Percentiles rank a stretch among this genome's conserved stretches.
Conservation (phyloP, 2,113 vertebrate species). For the Rhegmatorhina hoffmannsi region DNA sequence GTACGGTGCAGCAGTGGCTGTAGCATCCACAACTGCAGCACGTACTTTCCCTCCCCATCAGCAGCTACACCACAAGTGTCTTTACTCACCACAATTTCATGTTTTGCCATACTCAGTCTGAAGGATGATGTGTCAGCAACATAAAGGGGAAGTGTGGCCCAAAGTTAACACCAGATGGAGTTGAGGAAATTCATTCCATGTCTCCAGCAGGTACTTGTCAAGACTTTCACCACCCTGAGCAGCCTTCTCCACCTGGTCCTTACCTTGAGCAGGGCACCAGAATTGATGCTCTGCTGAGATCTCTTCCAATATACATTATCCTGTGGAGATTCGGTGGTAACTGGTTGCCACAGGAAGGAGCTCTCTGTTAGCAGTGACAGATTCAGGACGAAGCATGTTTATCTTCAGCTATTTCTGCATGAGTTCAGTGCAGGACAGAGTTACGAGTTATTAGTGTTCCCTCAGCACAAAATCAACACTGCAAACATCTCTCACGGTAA, state of each 20-base stretch:
- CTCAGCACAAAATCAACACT: neutral
- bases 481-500: neutral
- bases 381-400: neutral
- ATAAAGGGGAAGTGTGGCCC: neutral
- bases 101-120: neutral
- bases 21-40: neutral
- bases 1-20: accelerated
- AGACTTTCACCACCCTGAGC: neutral
- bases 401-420: neutral
- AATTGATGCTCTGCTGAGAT: neutral
- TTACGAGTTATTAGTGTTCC: neutral
- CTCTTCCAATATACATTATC: neutral
- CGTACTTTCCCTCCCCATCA: accelerated
- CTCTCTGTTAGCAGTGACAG: neutral
- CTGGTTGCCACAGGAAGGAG: neutral
- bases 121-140: neutral
- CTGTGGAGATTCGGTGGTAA: neutral
- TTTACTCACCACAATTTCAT: neutral
- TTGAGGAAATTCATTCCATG: neutral
- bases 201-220: neutral
- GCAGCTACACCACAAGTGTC: accelerated
- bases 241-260: neutral
- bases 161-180: neutral
- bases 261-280: neutral
- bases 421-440: neutral